These are phyloP conservation scores for Peromyscus californicus DNA, from an alignment of 2,113 vertebrate species.

Conservation along the genomic window DNA sequence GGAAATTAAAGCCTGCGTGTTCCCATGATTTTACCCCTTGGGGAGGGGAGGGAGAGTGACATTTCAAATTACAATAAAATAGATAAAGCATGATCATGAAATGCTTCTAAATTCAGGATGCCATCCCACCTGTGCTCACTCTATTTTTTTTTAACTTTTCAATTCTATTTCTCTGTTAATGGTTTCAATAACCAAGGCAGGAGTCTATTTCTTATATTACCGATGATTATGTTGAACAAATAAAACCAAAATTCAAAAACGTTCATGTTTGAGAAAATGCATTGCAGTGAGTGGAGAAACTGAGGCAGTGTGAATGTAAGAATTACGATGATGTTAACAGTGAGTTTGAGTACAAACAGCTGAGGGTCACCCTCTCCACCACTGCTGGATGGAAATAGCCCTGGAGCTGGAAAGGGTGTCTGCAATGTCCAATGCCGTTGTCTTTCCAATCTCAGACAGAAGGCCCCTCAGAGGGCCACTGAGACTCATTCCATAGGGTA, in stretches of 20 bases:
- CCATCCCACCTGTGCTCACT: not conserved
- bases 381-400: not conserved
- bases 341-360: not conserved
- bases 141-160: slow-evolving; percentile 31
- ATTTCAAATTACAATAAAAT: not conserved
- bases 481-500: not conserved
- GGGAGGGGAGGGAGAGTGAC: not conserved
- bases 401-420: not conserved
- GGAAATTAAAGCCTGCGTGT: not conserved
- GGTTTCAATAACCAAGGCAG: not conserved
- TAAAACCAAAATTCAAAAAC: not conserved
- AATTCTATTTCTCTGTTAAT: not conserved
- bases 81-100: not conserved
- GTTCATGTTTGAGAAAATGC: not conserved
- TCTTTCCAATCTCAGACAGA: not conserved
- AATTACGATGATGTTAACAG: not conserved
- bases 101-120: not conserved
- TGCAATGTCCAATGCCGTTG: no score
- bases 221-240: not conserved
- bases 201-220: not conserved
- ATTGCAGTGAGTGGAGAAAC: not conserved
- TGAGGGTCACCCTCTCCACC: not conserved
- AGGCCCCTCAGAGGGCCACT: not conserved
- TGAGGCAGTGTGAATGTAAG: not conserved
- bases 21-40: not conserved